Percentiles rank a stretch among this genome's conserved stretches.
Conservation (phyloP, 2,113 vertebrate species). For the Salvelinus fontinalis region DNA sequence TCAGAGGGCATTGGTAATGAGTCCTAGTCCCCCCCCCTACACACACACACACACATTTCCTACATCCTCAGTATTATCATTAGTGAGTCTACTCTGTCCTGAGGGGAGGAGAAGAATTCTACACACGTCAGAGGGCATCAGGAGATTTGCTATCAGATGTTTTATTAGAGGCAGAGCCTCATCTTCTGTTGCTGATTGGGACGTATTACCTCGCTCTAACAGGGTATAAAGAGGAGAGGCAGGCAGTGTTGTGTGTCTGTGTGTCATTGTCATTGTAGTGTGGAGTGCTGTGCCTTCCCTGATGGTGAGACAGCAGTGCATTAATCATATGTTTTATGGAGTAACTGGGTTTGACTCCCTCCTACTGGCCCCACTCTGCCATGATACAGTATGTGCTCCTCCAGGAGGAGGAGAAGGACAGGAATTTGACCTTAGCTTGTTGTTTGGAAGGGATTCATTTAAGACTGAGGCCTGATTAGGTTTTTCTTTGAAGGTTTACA, state of each 20-base stretch:
- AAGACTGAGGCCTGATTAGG: no score
- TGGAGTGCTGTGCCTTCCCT: slow-evolving; percentile 39
- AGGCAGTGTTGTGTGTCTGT: slow-evolving; percentile 25
- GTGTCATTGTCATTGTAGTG: slow-evolving; percentile 58
- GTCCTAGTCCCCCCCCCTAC: slow-evolving; percentile 46
- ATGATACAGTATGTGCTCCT: slow-evolving; percentile 47
- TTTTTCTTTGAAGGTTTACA: no score
- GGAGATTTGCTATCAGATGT: slow-evolving; percentile 40
- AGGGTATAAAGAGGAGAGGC: slow-evolving; percentile 6
- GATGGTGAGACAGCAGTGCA: slow-evolving; percentile 54
- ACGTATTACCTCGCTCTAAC: slow-evolving; percentile 29
- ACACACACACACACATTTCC: neutral
- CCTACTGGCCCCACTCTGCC: slow-evolving; percentile 34
- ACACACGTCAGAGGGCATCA: slow-evolving; percentile 44
- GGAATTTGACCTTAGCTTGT: slow-evolving; percentile 44
- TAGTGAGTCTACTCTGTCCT: slow-evolving; percentile 41
- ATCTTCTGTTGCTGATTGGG: slow-evolving; percentile 2
- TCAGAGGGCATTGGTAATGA: slow-evolving; percentile 60
- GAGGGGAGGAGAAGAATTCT: slow-evolving; percentile 37
- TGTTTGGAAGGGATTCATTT: slow-evolving; percentile 35
- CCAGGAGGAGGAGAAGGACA: slow-evolving; percentile 38
- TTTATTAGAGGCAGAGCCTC: slow-evolving; percentile 46
- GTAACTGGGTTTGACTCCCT: slow-evolving; percentile 58
- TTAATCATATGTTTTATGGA: slow-evolving; percentile 72
- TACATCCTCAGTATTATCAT: slow-evolving; percentile 46